Evolutionary conservation across 2,113 vertebrate genomes (phyloP).

Genomic region (Bufo gargarizans): DNA sequence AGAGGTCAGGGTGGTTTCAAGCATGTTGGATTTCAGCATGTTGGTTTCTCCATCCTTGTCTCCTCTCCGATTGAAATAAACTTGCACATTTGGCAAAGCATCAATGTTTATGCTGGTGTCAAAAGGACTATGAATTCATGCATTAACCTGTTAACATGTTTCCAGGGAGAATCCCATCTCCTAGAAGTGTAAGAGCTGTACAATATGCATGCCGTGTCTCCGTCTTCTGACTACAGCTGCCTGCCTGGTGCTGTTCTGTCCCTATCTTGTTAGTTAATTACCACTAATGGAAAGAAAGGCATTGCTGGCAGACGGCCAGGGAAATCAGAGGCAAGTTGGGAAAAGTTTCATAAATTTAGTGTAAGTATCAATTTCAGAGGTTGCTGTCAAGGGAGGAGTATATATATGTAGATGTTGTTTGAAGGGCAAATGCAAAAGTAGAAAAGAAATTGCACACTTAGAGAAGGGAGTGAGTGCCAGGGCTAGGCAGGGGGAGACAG

Average conservation of each 20-base stretch:
- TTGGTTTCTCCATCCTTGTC: too few species aligned
- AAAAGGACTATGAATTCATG: not conserved
- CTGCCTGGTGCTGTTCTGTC: not conserved
- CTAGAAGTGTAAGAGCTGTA: not conserved
- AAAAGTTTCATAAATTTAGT: conserved; percentile 69
- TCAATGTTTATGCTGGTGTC: too few species aligned
- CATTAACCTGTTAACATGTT: not conserved
- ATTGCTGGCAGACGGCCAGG: conserved; percentile 65
- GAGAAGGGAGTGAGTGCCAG: conserved; percentile 37
- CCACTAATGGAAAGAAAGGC: conserved; percentile 70
- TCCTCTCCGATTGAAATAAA: too few species aligned
- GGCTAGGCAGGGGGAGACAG: not conserved
- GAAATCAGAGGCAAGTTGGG: conserved; percentile 62
- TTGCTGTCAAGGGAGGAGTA: conserved; percentile 29
- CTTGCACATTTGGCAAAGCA: too few species aligned
- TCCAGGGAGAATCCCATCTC: not conserved
- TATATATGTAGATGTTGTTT: conserved; percentile 53
- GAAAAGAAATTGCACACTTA: conserved; percentile 47
- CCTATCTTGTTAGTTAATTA: conserved; percentile 66
- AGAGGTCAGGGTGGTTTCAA: too few species aligned
- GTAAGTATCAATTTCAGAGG: conserved; percentile 59
- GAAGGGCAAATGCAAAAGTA: conserved; percentile 54
- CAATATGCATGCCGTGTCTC: conserved; percentile 1
- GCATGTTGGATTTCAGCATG: too few species aligned
- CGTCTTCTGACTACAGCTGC: not conserved